Base-by-base conservation (phyloP, 2,888 invertebrate species). In the Drosophila paramelanica region DNA sequence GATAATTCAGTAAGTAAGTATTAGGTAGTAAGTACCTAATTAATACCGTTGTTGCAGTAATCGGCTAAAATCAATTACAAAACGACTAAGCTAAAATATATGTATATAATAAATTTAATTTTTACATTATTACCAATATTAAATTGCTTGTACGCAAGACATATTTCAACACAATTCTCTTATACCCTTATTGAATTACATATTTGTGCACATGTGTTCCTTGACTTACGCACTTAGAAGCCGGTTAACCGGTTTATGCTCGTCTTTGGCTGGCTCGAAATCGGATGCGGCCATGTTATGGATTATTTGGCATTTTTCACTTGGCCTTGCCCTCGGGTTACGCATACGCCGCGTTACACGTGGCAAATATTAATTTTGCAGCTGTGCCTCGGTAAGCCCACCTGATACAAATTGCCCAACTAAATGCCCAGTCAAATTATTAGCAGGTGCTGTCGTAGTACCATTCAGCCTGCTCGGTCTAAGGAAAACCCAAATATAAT, bases 351-450 rank as follows among this genome's bases (percentile, higher is more conserved):
- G 65, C 36, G 51, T 50, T 71, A 64, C 83, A 81, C 74, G 89
- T 79, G 85, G 69, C 69, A 79, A 89, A 83, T 87, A 85, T 87
- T 89, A 83, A 85, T 88, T 69, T 75, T 47, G 45, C 72, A 70
- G 72, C 74, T 73, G 69, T 38, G 73, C 13, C 45, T 57, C 36
- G 38, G 20, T 52, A 56, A 51, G 47, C 43, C 31, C 53, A 25
- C 39, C 31, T 55, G 14, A 65, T 69, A 61, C 74, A 69, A 78
- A 78, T 73, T 68, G 42, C 56, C 33, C 45, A 38, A 49, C 68
- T 72, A 75, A 73, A 60, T 52, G 73, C 57, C 36, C 49, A 62
- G 55, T 62, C 64, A 65, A 65, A 65, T 68, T 51, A 69, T 69
- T 49, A 53, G 64, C 60, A 39, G 23, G 3, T 47, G 31, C 31